Evolutionary conservation across 2,888 invertebrate genomes (phyloP).

Genomic region (Hyppa rectilinea): DNA sequence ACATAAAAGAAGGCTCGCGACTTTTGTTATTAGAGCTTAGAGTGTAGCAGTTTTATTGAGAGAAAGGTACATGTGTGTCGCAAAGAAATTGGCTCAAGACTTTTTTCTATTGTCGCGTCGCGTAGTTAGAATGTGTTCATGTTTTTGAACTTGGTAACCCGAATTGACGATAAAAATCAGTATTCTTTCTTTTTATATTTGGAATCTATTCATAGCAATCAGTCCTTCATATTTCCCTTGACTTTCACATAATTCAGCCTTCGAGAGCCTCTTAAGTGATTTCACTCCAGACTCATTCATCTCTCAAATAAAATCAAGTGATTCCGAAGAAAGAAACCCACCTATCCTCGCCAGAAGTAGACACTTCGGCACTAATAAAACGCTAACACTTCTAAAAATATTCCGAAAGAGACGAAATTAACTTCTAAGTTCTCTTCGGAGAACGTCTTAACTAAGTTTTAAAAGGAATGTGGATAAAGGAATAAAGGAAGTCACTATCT

Average conservation of each 20-base stretch:
- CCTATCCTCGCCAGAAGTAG: background rate
- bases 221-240: background rate
- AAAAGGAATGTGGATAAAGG: constrained; percentile 29
- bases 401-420: constrained; percentile 28
- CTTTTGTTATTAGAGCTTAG: constrained; percentile 41
- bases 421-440: constrained; percentile 38
- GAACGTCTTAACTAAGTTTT: constrained; percentile 40
- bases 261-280: background rate
- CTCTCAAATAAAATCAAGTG: background rate
- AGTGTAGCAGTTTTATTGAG: constrained; percentile 34
- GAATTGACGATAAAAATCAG: background rate
- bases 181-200: background rate
- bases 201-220: background rate
- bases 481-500: constrained; percentile 38
- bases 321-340: background rate
- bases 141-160: background rate
- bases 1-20: constrained; percentile 29
- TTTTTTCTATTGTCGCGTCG: constrained; percentile 1
- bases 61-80: constrained; percentile 25
- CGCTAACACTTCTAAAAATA: constrained; percentile 30
- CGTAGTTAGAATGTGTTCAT: constrained; percentile 1
- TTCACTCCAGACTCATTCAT: too few species aligned
- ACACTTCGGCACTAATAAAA: constrained; percentile 24
- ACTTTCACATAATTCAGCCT: background rate
- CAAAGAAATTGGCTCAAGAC: constrained; percentile 19